Evolutionary conservation across 2,113 vertebrate genomes (phyloP).

Genomic region (Plecotus auritus): DNA sequence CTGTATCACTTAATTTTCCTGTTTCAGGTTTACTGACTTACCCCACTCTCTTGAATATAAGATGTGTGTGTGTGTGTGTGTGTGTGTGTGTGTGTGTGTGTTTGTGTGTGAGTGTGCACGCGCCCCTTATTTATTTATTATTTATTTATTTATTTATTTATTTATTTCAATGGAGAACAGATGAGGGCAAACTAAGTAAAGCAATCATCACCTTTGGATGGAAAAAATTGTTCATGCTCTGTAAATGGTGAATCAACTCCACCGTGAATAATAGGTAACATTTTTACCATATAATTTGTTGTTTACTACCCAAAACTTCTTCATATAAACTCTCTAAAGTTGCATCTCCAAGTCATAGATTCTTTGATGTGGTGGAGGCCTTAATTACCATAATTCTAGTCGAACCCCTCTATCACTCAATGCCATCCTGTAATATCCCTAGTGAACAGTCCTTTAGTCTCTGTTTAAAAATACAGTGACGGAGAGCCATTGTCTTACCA

Average conservation of each 20-base stretch:
- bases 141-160: neutral
- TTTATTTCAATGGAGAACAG: neutral
- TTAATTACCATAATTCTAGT: neutral
- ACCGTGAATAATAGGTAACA: neutral
- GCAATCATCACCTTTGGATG: neutral
- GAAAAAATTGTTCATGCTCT: neutral
- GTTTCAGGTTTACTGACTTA: neutral
- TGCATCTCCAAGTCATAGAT: neutral
- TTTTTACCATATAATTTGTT: neutral
- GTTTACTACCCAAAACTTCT: neutral
- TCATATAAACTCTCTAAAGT: neutral
- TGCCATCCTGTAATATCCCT: neutral
- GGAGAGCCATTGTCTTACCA: neutral
- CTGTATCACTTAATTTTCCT: neutral
- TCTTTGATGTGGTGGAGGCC: neutral
- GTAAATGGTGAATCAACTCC: neutral
- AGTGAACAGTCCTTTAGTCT: neutral
- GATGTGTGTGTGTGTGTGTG: neutral
- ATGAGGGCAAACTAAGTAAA: neutral
- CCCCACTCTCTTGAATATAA: neutral
- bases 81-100: neutral
- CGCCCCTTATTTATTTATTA: neutral
- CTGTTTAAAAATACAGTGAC: neutral
- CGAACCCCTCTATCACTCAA: neutral
- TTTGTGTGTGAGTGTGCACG: fast-evolving